Evolutionary conservation across 2,113 vertebrate species (phyloP), one percentile per base, ranked within the genome.

Genomic region (Brienomyrus brachyistius): DNA sequence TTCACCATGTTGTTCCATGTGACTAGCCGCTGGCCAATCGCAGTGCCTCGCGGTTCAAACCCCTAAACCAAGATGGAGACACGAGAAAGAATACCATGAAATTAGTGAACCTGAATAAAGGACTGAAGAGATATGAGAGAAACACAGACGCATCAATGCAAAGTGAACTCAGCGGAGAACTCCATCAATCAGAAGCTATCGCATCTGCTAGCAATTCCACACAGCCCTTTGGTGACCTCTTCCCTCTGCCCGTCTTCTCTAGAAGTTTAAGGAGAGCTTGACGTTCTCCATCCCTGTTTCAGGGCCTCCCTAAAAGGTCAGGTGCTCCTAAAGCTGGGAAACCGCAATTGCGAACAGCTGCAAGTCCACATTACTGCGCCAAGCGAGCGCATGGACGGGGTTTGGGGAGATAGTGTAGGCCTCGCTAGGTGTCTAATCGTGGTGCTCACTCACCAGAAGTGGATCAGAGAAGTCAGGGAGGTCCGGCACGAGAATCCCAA

Each of bases 1-100:
- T 99, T 99, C 96, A 99, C 96, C 98, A 99, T 99, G 90, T 99
- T 99, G 93, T 98, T 99, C 98, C 98, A 99, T 0, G 98, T 99
- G 91, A 99, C 97, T 94, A 99, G 91, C n/a, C 98, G 96, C 94
- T 99, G 98, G 88, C 98, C 98, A 93, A 99, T 99, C 35, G 97
- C 96, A 0, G 98, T 99, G 88, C 98, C 98, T 92, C 98, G 96
- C 40, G 98, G 98, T 93, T 99, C 98, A 91, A 99, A 99, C 86
- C 98, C 98, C 98, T 99, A 92, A 31, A 19, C 50, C 84, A 93
- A 74, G 93, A 92, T 15, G 50, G 80, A 40, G 21, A 66, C 21
- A 45, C 5, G 11, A 15, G 40, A 17, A 8, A 27, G 19, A 40
- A 48, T 66, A 45, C 21, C 17, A 31, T 43, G 23, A 54, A 86